Evolutionary conservation across 1,140 invertebrate species (phyloP), one percentile per base, ranked within the genome.

Genomic region (Drosophila prosaltans): DNA sequence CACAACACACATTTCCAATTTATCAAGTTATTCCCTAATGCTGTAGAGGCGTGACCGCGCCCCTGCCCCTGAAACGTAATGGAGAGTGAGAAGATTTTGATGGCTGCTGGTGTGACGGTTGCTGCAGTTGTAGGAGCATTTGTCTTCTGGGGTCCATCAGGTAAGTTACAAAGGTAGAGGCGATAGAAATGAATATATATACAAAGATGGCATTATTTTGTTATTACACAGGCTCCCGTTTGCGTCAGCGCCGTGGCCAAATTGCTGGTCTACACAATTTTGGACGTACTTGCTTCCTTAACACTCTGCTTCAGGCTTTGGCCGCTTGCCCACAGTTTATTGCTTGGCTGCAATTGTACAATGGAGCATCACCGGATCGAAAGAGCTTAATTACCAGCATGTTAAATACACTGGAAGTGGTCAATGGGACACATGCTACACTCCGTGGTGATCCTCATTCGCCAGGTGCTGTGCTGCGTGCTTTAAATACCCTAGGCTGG

Each of bases 261-360:
- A 94, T 97, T 59, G 94, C 96, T 65, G 97, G 97, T 11, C 93
- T 98, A 5, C 95, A 95, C 69, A 98, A 98, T 93, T 94, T 97
- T 68, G 97, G 97, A 41, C 95, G 96, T 69, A 97, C 97, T 9
- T 98, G 97, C 90, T 98, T 97, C 92, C 92, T 98, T 7, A 98
- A 98, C 93, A 96, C 97, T 1, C 92, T 98, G 26, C 92, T 98
- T 10, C 97, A 98, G 93, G 95, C 96, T 7, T 90, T 98, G 30
- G 96, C 97, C 32, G 90, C 90, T 1, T 97, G 95, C 91, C 95
- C 96, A 67, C 94, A 94, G 57, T 97, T 98, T 86, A 94, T 96
- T 36, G 93, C 94, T 7, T 98, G 97, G 97, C 92, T 98, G n/a
- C 93, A 94, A 74, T 94, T 94, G 67, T 95, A 95, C 65, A 92